Conservation (phyloP, 2,888 invertebrate species). For the Ditylenchus weischeri region DNA sequence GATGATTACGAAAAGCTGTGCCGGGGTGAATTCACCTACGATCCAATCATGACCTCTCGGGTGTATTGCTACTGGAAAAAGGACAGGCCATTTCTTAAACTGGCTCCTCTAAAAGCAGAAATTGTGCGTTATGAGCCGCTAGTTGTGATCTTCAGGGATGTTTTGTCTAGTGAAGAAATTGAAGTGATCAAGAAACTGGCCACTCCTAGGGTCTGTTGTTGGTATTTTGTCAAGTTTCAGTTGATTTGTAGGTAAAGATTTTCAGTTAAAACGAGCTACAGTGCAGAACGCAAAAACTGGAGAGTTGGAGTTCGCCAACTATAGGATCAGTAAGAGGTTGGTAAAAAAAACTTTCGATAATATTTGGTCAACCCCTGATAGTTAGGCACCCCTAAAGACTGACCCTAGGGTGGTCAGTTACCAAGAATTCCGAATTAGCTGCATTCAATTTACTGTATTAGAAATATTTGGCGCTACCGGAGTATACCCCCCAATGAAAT, state of each 20-base stretch:
- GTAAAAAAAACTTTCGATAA: not conserved
- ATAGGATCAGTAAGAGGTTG: constrained; percentile 88
- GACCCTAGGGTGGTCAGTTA: too few species aligned
- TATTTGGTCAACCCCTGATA: too few species aligned
- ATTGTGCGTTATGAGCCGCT: constrained; percentile 53
- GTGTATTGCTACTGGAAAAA: constrained; percentile 55
- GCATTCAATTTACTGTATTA: too few species aligned
- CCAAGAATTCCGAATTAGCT: too few species aligned
- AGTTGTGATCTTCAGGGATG: constrained; percentile 51
- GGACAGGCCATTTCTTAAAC: constrained; percentile 48
- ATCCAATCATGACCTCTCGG: constrained; percentile 39
- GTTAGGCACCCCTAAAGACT: too few species aligned
- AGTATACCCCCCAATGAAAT: too few species aligned
- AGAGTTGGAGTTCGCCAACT: constrained; percentile 81
- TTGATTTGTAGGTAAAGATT: not conserved
- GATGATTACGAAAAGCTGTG: constrained; percentile 61
- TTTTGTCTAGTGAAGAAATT: constrained; percentile 82
- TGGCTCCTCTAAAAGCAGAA: constrained; percentile 58
- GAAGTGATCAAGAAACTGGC: constrained; percentile 78
- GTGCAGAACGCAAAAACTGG: constrained; percentile 64
- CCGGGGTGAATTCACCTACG: constrained; percentile 36
- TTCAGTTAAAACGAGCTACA: constrained; percentile 56
- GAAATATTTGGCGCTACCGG: too few species aligned
- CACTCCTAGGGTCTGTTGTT: constrained; percentile 75
- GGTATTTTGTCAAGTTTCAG: too few species aligned